Evolutionary conservation across 2,797 vertebrate genomes (phyloP).

Genomic region (Erethizon dorsatum): DNA sequence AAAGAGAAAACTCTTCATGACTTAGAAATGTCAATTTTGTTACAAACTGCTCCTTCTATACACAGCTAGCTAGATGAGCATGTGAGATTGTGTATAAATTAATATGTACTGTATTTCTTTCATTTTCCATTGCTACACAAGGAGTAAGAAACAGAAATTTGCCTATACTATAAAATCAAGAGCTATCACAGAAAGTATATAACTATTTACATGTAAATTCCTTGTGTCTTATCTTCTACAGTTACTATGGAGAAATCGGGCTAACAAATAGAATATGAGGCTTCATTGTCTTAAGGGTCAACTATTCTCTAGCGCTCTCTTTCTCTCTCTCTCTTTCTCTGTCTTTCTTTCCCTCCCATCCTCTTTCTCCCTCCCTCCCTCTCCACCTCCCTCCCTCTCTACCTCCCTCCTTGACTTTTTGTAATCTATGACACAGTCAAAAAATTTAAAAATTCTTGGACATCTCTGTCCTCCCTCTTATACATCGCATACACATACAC

Average conservation of each 20-base stretch:
- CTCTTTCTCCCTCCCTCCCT: too few relatives aligned
- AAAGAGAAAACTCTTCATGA: slow-evolving; percentile 71
- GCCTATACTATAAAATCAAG: neutral
- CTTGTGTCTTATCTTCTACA: slow-evolving; percentile 31
- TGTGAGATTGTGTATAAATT: slow-evolving; percentile 63
- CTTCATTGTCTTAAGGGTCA: neutral
- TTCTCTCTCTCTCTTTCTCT: neutral
- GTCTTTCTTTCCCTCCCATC: neutral
- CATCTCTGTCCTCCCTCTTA: neutral
- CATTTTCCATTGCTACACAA: slow-evolving; percentile 52
- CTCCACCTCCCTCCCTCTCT: too few relatives aligned
- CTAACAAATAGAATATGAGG: neutral
- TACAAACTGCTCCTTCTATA: slow-evolving; percentile 68
- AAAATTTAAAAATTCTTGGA: neutral
- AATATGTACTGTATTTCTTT: slow-evolving; percentile 51
- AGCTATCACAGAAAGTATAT: neutral
- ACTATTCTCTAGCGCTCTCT: rapidly evolving
- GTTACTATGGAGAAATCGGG: neutral
- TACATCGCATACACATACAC: rapidly evolving
- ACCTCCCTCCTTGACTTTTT: neutral
- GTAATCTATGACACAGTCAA: neutral
- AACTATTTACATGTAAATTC: neutral
- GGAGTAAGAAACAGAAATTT: slow-evolving; percentile 45
- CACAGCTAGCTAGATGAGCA: slow-evolving; percentile 11
- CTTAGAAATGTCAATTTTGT: slow-evolving; percentile 77